Evolutionary conservation across 2,888 invertebrate species (phyloP).

Genomic region (Yponomeuta plumbellus): DNA sequence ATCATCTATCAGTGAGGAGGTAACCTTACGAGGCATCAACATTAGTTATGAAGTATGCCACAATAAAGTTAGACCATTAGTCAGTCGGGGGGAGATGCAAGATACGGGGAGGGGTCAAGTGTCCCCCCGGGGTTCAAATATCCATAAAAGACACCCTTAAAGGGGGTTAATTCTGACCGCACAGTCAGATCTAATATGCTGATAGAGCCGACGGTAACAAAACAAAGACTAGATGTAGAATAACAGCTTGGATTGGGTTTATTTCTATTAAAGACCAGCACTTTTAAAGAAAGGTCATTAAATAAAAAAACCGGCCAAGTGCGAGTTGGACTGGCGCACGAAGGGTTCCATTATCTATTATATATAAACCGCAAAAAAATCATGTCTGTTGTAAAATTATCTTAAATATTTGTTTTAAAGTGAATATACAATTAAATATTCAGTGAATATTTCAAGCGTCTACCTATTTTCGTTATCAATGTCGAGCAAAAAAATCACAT

Average conservation of each 20-base stretch:
- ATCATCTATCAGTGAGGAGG: not conserved
- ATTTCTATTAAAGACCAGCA: conserved; percentile 17
- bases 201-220: conserved; percentile 37
- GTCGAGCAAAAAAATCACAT: no score
- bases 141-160: conserved; percentile 48
- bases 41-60: conserved; percentile 17
- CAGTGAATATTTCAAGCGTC: no score
- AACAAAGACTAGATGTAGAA: not conserved
- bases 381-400: no score
- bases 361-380: no score
- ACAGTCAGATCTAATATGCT: conserved; percentile 66
- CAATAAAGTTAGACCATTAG: conserved; percentile 54
- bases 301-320: no score
- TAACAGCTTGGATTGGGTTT: not conserved
- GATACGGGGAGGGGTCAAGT: conserved; percentile 67
- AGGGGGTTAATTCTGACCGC: conserved; percentile 67
- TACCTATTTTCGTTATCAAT: no score
- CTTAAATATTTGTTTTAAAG: no score
- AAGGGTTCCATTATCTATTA: no score
- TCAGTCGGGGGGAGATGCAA: conserved; percentile 71
- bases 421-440: no score
- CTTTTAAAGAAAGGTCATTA: no score
- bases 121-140: conserved; percentile 72
- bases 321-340: no score
- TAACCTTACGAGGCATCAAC: conserved; percentile 12